These are phyloP conservation scores for Lochmaea crataegi DNA, from an alignment of 2,888 invertebrate genomes.

Conservation along the genomic window DNA sequence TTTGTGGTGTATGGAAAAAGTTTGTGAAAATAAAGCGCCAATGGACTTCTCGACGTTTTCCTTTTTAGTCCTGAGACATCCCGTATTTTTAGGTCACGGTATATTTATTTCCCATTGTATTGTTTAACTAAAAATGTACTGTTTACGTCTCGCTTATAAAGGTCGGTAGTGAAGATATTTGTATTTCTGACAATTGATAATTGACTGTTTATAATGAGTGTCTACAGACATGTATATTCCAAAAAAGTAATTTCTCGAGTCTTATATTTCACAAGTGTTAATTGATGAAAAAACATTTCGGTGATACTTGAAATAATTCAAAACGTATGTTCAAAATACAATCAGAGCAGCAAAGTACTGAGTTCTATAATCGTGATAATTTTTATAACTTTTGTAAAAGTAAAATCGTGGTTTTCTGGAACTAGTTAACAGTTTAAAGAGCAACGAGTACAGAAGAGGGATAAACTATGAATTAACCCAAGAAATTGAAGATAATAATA, in stretches of 20 bases:
- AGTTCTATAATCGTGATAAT: too few relatives aligned
- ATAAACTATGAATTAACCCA: too few relatives aligned
- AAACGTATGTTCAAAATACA: too few relatives aligned
- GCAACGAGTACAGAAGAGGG: too few relatives aligned
- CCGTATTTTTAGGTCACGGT: not conserved
- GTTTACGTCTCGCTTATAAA: not conserved
- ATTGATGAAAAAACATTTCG: not conserved
- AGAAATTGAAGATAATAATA: too few relatives aligned
- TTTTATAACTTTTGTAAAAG: too few relatives aligned
- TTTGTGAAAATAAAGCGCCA: too few relatives aligned
- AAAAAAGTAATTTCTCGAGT: not conserved
- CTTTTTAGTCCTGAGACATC: not conserved
- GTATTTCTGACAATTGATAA: constrained; percentile 1
- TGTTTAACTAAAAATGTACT: not conserved
- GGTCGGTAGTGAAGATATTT: not conserved
- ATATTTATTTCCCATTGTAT: not conserved
- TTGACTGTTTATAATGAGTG: constrained; percentile 1
- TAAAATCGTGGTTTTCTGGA: too few relatives aligned
- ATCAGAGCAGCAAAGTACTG: too few relatives aligned
- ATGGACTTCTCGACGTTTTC: too few relatives aligned
- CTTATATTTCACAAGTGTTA: not conserved
- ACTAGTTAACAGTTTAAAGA: too few relatives aligned
- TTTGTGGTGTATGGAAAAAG: too few relatives aligned
- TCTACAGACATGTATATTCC: not conserved
- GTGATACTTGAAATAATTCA: not conserved